Base-by-base conservation (phyloP, 2,113 vertebrate species). In the Dromas ardeola region DNA sequence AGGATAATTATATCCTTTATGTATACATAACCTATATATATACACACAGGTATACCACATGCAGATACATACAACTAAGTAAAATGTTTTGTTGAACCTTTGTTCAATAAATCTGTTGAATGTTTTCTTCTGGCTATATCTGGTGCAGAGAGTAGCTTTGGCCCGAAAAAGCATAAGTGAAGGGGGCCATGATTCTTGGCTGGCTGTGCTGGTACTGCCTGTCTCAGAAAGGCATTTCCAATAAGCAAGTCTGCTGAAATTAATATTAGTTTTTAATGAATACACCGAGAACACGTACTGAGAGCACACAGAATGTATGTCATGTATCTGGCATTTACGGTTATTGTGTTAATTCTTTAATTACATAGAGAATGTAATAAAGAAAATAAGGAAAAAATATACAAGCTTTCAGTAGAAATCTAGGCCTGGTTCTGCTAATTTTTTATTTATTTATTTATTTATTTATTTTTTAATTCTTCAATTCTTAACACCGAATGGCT, bases 141-240 rank as follows among this genome's bases (percentile, higher is more conserved):
- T 56, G 36, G 38, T 66, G 30, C 55, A 23, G 6, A 73, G 26
- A 59, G 15, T 12, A 62, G 55, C 6, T 47, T 12, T 49, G 32
- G 11, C 36, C 43, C 30, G 34, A 56, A 69, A 20, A 42, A 43
- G 11, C 3, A 0, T 45, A 16, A 73, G 30, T 4, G 9, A 36
- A 10, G 4, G 15, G 9, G 36, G 9, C 2, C 34, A 8, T 1
- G 2, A 11, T 10, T 23, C 32, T 34, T 36, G 9, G 5, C n/a
- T 71, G 71, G 29, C 14, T 65, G 27, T 22, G 26, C 26, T 26
- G 22, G 19, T 29, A 56, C 27, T 4, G 5, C 2, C 2, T 38
- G 22, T 11, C 40, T 50, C 0, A 0, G 17, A 73, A 58, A 32
- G 10, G 22, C 3, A 53, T 30, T 95, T 42, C 21, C 7, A 67